These are phyloP conservation scores for Scrobipalpa atriplicella DNA, from an alignment of 2,888 invertebrate species.

Conservation along the genomic window DNA sequence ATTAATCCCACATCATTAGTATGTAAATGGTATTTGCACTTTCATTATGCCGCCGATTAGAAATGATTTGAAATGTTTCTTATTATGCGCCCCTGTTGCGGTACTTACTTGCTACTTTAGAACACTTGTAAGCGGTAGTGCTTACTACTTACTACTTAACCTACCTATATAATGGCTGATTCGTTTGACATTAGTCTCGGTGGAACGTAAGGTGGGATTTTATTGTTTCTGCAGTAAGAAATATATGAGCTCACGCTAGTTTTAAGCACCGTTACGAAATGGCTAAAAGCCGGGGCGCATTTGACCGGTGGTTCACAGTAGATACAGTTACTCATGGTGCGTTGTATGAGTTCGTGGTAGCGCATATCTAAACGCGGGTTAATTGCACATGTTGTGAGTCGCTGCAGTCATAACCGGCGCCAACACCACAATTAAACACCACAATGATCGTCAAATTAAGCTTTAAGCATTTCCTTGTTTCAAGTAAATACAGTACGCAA, in stretches of 20 bases:
- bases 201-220: not conserved
- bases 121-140: not conserved
- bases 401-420: conserved; percentile 16
- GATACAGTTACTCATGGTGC: conserved; percentile 40
- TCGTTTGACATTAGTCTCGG: conserved; percentile 17
- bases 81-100: not conserved
- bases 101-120: not conserved
- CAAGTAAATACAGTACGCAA: no score
- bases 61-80: conserved; percentile 2
- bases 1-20: conserved; percentile 20
- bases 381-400: not conserved
- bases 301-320: conserved; percentile 31
- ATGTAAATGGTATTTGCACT: conserved; percentile 19
- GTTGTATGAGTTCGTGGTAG: conserved; percentile 43
- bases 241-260: conserved; percentile 17
- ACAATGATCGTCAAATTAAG: not conserved
- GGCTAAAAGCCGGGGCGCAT: conserved; percentile 35
- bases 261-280: conserved; percentile 44
- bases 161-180: not conserved
- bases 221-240: conserved; percentile 21
- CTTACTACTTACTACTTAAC: not conserved
- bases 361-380: conserved; percentile 31
- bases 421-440: not conserved
- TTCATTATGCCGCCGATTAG: conserved; percentile 20
- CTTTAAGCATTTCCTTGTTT: not conserved